These are phyloP conservation scores for Cinclus cinclus DNA, from an alignment of 2,113 vertebrate species.

Conservation along the genomic window DNA sequence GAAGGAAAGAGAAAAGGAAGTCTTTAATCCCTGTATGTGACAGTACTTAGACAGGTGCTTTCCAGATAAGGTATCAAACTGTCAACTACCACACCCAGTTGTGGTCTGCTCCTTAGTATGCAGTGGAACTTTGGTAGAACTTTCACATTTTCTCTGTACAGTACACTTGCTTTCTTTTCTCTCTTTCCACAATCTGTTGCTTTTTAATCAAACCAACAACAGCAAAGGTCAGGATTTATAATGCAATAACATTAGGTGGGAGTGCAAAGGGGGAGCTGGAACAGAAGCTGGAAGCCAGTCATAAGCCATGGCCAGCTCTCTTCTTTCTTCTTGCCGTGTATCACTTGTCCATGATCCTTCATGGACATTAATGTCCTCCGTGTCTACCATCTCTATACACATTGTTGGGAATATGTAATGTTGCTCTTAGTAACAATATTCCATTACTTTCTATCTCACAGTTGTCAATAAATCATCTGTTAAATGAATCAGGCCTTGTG, in stretches of 20 bases:
- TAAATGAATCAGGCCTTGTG: slow-evolving; percentile 42
- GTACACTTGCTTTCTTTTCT: neutral
- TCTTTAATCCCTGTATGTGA: neutral
- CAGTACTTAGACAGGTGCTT: neutral
- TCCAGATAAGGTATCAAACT: neutral
- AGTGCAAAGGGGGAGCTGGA: neutral
- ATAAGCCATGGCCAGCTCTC: neutral
- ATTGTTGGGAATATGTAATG: neutral
- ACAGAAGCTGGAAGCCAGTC: neutral
- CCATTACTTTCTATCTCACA: slow-evolving; percentile 40
- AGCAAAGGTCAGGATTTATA: neutral
- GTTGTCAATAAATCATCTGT: slow-evolving; percentile 39
- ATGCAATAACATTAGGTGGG: neutral
- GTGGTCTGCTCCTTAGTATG: neutral
- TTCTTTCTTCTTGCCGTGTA: neutral
- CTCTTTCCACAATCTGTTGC: neutral
- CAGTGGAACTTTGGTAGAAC: neutral
- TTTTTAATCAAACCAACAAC: neutral
- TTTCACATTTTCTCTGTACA: neutral
- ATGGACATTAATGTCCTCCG: neutral
- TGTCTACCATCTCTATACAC: neutral
- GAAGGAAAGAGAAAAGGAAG: neutral
- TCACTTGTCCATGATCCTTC: neutral
- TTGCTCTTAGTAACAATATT: slow-evolving; percentile 17
- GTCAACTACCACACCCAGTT: neutral